Evolutionary conservation across 2,888 invertebrate genomes (phyloP), one percentile per base, ranked within the genome.

Genomic region (Lasioglossum lativentre): DNA sequence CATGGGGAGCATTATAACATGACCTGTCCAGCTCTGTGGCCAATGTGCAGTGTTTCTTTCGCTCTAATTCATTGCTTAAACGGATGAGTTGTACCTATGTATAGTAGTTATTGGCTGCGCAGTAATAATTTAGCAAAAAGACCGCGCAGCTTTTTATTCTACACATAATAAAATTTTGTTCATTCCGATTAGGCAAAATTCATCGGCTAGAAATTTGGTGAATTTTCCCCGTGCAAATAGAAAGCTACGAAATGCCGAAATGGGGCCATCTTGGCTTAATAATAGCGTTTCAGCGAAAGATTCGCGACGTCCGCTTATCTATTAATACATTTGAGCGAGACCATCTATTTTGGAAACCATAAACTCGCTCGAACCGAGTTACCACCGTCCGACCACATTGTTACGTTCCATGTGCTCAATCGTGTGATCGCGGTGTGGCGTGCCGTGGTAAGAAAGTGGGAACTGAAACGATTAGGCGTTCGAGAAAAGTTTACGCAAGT

Each of bases 271-370:
- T 80, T 85, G 86, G 87, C 89, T 88, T 89, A 93, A 93, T 93
- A 93, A 93, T 93, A 92, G 92, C 91, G 82, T 88, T 90, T 91
- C 91, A 92, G 89, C 89, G 87, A 88, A 83, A 88, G 86, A 88
- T 87, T 90, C 90, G 89, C 92, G 91, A 91, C 92, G 92, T 91
- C 90, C 89, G 90, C 91, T 90, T 83, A 83, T 85, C 93, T 93
- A 94, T 94, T 94, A 93, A 94, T 94, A 94, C 90, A 88, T 89
- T 85, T 82, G 88, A 83, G 90, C 91, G 88, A 91, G 92, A 89
- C 88, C 87, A 85, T 91, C 93, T 94, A 93, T 94, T 93, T 93
- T 82, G 87, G 92, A 91, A 90, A 90, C 89, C 90, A 93, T 89
- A 92, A 88, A 82, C 88, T 80, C 76, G 81, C 79, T 73, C 77